These are phyloP conservation scores for Nyctibius bracteatus DNA, from an alignment of 2,113 vertebrate genomes.

Conservation along the genomic window DNA sequence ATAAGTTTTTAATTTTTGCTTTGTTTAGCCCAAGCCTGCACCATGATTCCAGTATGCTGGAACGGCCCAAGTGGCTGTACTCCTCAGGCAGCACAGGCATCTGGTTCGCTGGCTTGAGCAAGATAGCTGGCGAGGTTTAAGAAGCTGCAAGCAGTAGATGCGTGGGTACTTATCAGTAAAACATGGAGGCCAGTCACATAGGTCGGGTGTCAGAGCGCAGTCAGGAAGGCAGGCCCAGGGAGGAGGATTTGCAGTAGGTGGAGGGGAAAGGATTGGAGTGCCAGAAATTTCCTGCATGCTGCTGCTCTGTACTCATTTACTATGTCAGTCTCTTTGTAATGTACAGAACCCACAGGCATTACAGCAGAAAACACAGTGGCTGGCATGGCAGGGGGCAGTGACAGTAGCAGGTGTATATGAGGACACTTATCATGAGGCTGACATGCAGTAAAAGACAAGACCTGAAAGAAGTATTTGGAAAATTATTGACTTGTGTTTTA, in stretches of 20 bases:
- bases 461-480: neutral
- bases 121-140: neutral
- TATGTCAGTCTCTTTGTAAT: neutral
- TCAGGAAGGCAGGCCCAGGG: neutral
- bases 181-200: fast-evolving
- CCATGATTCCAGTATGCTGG: neutral
- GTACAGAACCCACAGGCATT: neutral
- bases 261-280: neutral
- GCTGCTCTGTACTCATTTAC: neutral
- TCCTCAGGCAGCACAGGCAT: neutral
- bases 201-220: neutral
- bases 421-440: neutral
- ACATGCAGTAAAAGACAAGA: neutral
- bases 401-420: neutral
- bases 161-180: neutral
- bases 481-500: neutral
- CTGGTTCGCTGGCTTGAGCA: neutral
- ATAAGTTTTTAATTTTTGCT: neutral
- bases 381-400: neutral
- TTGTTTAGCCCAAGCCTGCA: neutral
- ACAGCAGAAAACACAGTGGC: neutral
- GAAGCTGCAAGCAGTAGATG: neutral
- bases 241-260: neutral
- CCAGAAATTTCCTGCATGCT: neutral
- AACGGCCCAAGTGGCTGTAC: neutral